phyloP scores from a whole-genome alignment of 2,113 vertebrate species.

The cattle (Bos taurus) region ARS-UCD2.0 NC_037334.1:88137501-88138000 shows the following conservation, averaged over 20 bases:
- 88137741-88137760: neutral
- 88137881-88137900: neutral
- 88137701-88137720: neutral
- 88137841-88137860: neutral
- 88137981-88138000: neutral
- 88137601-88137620: neutral
- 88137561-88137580: neutral
- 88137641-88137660: neutral
- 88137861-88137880: neutral
- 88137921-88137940: neutral
- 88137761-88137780: neutral
- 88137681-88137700: neutral
- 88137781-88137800: neutral
- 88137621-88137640: neutral
- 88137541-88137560: neutral
- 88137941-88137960: neutral
- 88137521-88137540: neutral
- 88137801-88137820: neutral
- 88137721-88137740: neutral
- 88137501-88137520: neutral
- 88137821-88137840: neutral
- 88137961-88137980: neutral
- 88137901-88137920: neutral
- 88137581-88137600: neutral
- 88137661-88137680: neutral